Percentiles rank a stretch among this genome's conserved stretches.
Conservation (phyloP, 2,113 vertebrate species). For the Caretta caretta region DNA sequence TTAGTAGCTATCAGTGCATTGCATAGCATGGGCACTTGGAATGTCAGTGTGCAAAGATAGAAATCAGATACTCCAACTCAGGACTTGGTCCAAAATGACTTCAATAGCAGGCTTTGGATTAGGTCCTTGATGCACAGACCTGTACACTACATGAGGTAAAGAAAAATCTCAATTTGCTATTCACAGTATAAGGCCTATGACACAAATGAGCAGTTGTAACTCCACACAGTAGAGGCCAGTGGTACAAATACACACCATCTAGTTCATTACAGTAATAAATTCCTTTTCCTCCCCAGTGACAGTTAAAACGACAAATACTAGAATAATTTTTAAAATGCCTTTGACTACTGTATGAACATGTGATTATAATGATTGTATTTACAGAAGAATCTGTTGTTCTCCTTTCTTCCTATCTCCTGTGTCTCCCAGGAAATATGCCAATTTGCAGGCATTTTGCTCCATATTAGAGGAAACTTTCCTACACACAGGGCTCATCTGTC, state of each 20-base stretch:
- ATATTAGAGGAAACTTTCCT: slow-evolving; percentile 3
- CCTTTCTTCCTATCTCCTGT: slow-evolving; percentile 32
- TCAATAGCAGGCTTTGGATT: not conserved
- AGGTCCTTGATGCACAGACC: not conserved
- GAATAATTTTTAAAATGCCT: slow-evolving; percentile 9
- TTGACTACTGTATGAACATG: slow-evolving; percentile 8
- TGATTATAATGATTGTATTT: slow-evolving; percentile 54
- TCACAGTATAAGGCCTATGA: not conserved
- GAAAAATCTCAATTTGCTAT: not conserved
- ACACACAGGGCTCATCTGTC: slow-evolving; percentile 14
- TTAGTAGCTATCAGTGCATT: not conserved
- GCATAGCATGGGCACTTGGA: not conserved
- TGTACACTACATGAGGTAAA: too few species aligned
- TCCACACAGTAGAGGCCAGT: not conserved
- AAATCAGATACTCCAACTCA: not conserved
- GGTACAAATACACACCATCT: not conserved
- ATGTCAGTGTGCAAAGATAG: not conserved
- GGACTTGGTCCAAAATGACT: not conserved
- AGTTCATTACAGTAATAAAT: not conserved
- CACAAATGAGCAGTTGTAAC: not conserved
- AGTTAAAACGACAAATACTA: slow-evolving; percentile 30
- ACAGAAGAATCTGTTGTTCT: slow-evolving; percentile 22
- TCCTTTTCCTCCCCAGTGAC: not conserved
- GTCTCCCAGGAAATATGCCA: slow-evolving; percentile 34
- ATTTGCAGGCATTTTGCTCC: slow-evolving; percentile 23